Evolutionary conservation across 2,888 invertebrate genomes (phyloP), one percentile per base, ranked within the genome.

Genomic region (Myathropa florea): DNA sequence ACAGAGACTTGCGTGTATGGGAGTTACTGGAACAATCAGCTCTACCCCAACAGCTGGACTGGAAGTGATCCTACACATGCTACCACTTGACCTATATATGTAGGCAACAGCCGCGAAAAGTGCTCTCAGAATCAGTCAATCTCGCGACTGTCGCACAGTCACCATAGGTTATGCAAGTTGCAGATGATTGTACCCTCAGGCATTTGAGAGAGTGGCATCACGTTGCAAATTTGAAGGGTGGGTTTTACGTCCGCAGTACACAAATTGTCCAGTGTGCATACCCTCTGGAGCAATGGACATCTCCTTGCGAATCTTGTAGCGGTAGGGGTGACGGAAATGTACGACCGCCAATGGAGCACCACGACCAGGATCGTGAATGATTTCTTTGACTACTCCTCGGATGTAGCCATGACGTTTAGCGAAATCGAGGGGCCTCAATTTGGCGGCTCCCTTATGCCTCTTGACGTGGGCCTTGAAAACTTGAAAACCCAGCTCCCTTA

Each of bases 101-200:
- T n/a, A n/a, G n/a, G n/a, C n/a, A n/a, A n/a, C n/a, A n/a, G n/a
- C n/a, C n/a, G n/a, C n/a, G n/a, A n/a, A n/a, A n/a, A n/a, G n/a
- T n/a, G n/a, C n/a, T n/a, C n/a, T n/a, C n/a, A n/a, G n/a, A n/a
- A n/a, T n/a, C n/a, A n/a, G n/a, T n/a, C n/a, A n/a, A n/a, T n/a
- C n/a, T n/a, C n/a, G n/a, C n/a, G 60, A 99, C 98, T 39, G 99
- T 99, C 65, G 99, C 99, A 91, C 99, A 99, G 94, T 99, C 99
- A 88, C 98, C 99, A 89, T 99, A 99, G 55, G 99, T 99, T 99
- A 93, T 99, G 99, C 91, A 99, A 93, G 93, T 99, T 99, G 94
- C 99, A 99, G 59, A 99, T 97, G 92, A 99, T 98, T 78, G 99
- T 99, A 95, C 99, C 99, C 94, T 99, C 99, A 91, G 99, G 99